phyloP scores from a whole-genome alignment of 2,888 invertebrate species.

The Ctenicera cuprea region DNA sequence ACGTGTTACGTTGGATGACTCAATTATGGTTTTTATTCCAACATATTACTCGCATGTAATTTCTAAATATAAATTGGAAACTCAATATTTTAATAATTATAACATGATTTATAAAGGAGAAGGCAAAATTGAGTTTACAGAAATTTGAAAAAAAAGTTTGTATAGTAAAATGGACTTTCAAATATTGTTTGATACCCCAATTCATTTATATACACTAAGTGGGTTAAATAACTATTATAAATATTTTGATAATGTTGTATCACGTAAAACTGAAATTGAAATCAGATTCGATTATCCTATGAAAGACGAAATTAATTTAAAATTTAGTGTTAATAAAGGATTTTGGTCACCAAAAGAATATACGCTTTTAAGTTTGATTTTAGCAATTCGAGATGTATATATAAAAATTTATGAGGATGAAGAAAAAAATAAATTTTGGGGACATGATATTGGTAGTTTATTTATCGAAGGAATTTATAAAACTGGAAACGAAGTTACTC shows the following conservation, averaged over 20 bases:
- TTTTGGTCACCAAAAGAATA: not conserved
- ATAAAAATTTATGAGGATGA: not conserved
- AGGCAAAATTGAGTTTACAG: not conserved
- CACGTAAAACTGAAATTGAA: not conserved
- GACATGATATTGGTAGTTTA: constrained; percentile 6
- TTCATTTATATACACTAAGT: not conserved
- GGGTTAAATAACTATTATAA: not conserved
- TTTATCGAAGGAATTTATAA: constrained; percentile 9
- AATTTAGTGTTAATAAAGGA: too few relatives aligned
- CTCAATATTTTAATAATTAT: constrained; percentile 13
- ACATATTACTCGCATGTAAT: constrained; percentile 6
- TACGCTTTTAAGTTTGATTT: not conserved
- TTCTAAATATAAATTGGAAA: constrained; percentile 18
- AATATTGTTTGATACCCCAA: not conserved
- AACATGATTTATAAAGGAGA: constrained; percentile 15
- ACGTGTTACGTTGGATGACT: constrained; percentile 15
- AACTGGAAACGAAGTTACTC: not conserved
- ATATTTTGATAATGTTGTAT: not conserved
- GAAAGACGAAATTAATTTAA: not conserved
- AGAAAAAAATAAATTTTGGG: constrained; percentile 10
- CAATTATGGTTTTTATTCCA: constrained; percentile 16
- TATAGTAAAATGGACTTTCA: constrained; percentile 8
- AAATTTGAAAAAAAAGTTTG: not conserved
- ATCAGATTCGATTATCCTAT: not conserved
- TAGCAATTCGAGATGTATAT: not conserved